Base-by-base conservation (phyloP, 2,888 invertebrate species). In the Mythimna lalbum region DNA sequence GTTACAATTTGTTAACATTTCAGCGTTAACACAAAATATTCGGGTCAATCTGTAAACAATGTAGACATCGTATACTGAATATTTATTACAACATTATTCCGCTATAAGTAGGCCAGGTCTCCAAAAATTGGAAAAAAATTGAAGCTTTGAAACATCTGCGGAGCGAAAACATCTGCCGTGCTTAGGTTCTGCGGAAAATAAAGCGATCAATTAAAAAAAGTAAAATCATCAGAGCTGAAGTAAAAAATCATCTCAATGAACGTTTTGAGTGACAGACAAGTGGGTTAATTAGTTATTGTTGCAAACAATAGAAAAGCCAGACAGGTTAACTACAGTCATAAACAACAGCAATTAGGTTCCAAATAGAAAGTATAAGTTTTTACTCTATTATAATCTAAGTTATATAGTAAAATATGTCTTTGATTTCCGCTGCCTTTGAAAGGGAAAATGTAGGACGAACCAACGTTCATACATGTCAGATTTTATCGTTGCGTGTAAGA, bases 201-300 rank as follows among this genome's bases (percentile, higher is more conserved):
- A 60, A 59, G 52, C 43, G 21, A 68, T 49, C 52, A 53, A 78
- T 59, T 63, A 65, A 55, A 52, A 53, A 59, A 62, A 75, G n/a
- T 76, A 53, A 69, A 72, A 59, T 55, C 9, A 71, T 76, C 43
- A 7, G 55, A 59, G 56, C 33, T 60, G 6, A 57, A 69, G 69
- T 56, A 78, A 80, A 81, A 81, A 78, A 55, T 47, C 36, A 66
- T 70, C 73, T 67, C 78, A 78, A 64, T 78, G 19, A 79, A 76
- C 66, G n/a, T 50, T 64, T 80, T 72, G 78, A 78, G 60, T 73
- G 74, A 69, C 80, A 72, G 66, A 63, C 60, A 80, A 83, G 49
- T 83, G 59, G 84, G 86, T 80, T 86, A 86, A 86, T 86, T 85
- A 80, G 68, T 73, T 63, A 81, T 86, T 85, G 86, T 86, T 80